phyloP scores from a whole-genome alignment of 1,140 invertebrate genomes.

The Heliconius hermathena region DNA sequence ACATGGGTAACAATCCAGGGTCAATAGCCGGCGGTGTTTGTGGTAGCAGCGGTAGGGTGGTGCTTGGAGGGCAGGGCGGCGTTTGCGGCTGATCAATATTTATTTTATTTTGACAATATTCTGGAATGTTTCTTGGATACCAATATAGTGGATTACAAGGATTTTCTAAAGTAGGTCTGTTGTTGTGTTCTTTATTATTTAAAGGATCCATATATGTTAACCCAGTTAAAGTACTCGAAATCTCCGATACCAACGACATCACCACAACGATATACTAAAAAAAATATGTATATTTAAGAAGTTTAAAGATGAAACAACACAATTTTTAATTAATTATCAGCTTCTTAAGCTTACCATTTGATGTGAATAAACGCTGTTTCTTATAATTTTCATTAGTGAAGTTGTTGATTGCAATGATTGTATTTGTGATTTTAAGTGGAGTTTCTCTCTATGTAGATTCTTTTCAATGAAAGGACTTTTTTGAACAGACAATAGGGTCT shows the following conservation, averaged over 20 bases:
- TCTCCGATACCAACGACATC: neutral
- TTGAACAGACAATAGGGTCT: conserved; percentile 44
- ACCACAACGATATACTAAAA: neutral
- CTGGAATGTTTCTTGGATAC: conserved; percentile 63
- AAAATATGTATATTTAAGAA: neutral
- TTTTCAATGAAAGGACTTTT: conserved; percentile 46
- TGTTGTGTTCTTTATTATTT: conserved; percentile 9
- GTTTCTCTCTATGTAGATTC: conserved; percentile 40
- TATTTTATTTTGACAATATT: conserved; percentile 47
- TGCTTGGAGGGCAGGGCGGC: neutral
- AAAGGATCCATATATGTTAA: conserved; percentile 50
- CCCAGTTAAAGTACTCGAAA: conserved; percentile 50
- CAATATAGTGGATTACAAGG: conserved; percentile 59
- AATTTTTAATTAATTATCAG: neutral
- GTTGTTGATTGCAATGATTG: conserved; percentile 33
- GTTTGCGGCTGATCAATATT: neutral
- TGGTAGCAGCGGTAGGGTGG: neutral
- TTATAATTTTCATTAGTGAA: conserved; percentile 22
- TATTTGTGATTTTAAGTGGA: conserved; percentile 42
- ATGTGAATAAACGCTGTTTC: neutral
- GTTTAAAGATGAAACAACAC: neutral
- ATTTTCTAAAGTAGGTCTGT: neutral
- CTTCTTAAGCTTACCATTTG: neutral
- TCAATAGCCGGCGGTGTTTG: neutral
- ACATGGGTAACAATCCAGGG: neutral